Evolutionary conservation across 2,113 vertebrate genomes (phyloP).

Genomic region (Cephalopterus ornatus): DNA sequence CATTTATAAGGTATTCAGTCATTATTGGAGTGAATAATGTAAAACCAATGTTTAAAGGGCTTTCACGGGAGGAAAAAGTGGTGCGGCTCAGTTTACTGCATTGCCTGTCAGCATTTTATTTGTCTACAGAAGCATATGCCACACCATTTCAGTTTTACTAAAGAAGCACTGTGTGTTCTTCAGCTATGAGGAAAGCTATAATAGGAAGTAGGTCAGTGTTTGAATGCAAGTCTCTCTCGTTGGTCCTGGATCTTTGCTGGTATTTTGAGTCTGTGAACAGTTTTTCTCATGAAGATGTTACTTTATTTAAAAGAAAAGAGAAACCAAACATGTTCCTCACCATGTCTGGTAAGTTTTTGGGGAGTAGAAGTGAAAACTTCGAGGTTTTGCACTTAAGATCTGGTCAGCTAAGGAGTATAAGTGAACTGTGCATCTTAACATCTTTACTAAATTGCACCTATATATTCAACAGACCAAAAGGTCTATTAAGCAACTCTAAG

Average conservation of each 20-base stretch:
- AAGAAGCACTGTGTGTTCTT: conserved; percentile 18
- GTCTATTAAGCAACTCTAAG: not conserved
- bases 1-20: conserved; percentile 30
- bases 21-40: conserved; percentile 28
- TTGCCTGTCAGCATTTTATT: conserved; percentile 44
- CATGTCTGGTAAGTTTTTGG: not conserved
- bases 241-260: conserved; percentile 30
- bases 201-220: conserved; percentile 53
- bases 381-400: not conserved
- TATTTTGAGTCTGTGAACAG: not conserved
- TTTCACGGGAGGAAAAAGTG: conserved; percentile 31
- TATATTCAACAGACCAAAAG: not conserved
- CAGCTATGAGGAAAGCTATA: conserved; percentile 27
- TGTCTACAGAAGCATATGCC: conserved; percentile 47
- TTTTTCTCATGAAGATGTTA: not conserved
- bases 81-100: conserved; percentile 14
- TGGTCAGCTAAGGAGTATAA: not conserved
- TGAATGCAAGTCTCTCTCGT: not conserved
- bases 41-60: not conserved
- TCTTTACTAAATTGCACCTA: not conserved
- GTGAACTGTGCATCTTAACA: not conserved
- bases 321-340: not conserved
- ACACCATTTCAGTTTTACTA: conserved; percentile 19
- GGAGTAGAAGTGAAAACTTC: not conserved
- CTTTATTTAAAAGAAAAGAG: conserved; percentile 13